Conservation (phyloP, 2,113 vertebrate species). For the Calonectris borealis region DNA sequence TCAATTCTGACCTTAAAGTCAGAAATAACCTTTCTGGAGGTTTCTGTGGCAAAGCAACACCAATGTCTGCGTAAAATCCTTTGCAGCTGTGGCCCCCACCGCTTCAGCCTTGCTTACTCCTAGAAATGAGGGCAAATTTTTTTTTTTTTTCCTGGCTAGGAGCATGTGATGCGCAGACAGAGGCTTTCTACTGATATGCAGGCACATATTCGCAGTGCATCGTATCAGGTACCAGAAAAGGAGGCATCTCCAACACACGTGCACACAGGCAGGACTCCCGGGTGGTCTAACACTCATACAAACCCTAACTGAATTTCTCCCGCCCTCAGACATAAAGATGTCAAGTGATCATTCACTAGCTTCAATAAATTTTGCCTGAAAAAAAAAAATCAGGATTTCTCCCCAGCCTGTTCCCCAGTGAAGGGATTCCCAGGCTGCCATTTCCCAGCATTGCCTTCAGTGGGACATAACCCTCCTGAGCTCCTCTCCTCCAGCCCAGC, state of each 20-base stretch:
- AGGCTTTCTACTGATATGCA: accelerated
- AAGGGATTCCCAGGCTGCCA: neutral
- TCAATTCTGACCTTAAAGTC: neutral
- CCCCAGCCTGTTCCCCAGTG: neutral
- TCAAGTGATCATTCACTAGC: neutral
- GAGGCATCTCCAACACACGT: neutral
- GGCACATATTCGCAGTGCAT: accelerated
- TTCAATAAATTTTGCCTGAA: neutral
- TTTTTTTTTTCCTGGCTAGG: neutral
- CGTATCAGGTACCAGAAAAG: neutral
- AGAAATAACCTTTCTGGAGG: neutral
- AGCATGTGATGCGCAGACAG: neutral
- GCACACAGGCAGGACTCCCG: neutral
- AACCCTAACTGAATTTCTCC: neutral
- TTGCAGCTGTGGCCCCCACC: neutral
- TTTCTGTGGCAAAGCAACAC: neutral
- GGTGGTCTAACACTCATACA: neutral
- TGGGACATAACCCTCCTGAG: neutral
- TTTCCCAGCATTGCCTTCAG: neutral
- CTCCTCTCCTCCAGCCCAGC: neutral
- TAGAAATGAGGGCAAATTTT: neutral
- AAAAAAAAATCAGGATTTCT: neutral
- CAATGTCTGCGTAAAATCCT: accelerated
- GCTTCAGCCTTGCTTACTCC: neutral
- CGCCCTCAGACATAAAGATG: neutral